Percentiles rank a stretch among this genome's conserved stretches.
phyloP scores from a whole-genome alignment of 1,140 invertebrate genomes.

The Wiebesia pumilae region DNA sequence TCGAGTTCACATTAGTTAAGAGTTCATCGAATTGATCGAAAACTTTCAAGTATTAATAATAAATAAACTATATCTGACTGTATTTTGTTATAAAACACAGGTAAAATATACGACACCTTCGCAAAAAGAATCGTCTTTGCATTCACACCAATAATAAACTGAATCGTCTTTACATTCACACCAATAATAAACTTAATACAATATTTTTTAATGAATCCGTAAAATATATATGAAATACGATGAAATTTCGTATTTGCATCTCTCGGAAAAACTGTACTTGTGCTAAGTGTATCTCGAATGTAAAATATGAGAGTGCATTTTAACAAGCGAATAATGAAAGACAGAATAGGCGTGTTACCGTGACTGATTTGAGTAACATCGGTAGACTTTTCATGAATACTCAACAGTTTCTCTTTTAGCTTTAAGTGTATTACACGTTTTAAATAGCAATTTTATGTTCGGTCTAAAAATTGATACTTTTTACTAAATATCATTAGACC shows the following conservation, averaged over 20 bases:
- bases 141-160: too few relatives aligned
- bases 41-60: too few relatives aligned
- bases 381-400: slow-evolving; percentile 5
- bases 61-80: too few relatives aligned
- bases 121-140: too few relatives aligned
- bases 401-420: neutral
- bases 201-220: neutral
- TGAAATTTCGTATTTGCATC: slow-evolving; percentile 8
- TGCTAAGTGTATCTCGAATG: slow-evolving; percentile 26
- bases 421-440: neutral
- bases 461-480: neutral
- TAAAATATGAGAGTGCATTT: slow-evolving; percentile 24
- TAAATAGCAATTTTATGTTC: neutral
- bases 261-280: neutral
- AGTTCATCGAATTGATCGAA: too few relatives aligned
- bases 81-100: too few relatives aligned
- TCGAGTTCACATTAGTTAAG: too few relatives aligned
- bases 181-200: too few relatives aligned
- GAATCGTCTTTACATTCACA: too few relatives aligned
- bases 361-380: neutral
- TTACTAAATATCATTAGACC: neutral
- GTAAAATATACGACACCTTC: too few relatives aligned
- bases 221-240: neutral
- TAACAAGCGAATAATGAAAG: slow-evolving; percentile 43
- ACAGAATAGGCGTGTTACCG: neutral